Base-by-base conservation (phyloP, 2,888 invertebrate genomes). In the Silvanus unidentatus region DNA sequence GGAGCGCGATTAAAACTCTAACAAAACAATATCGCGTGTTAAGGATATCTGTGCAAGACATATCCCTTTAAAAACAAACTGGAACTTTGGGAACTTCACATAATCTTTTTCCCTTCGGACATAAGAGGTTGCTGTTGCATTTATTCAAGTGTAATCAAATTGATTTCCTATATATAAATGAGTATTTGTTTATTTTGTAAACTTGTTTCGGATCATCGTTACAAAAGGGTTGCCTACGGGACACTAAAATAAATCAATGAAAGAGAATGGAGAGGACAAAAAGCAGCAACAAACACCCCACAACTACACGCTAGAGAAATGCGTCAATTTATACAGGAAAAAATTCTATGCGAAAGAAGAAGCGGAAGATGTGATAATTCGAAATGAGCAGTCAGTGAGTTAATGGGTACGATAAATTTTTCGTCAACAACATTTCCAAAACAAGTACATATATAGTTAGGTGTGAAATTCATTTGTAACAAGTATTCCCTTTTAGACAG, bases 401-500 rank as follows among this genome's bases (percentile, higher is more conserved):
- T 64, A 65, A 66, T 65, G 64, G 49, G 47, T 28, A 49, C 62
- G 50, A 68, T 69, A 69, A 69, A 68, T 68, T 66, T 55, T 55
- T 57, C 58, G 60, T 58, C 60, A 63, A 63, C 60, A 62, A 56
- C 63, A 61, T 22, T 22, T 22, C 22, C 32, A 12, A 32, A 32
- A 32, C 12, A 64, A 64, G 22, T 22, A 22, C 22, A 5, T 5
- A 5, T 22, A 22, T 22, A 68, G 68, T 69, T n/a, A 65, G 68
- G 69, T 68, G 69, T 68, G 67, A 69, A 69, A 69, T 68, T 69
- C 68, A 68, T 68, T 67, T 65, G 66, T 22, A 22, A 22, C 22
- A 3, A n/a, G n/a, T n/a, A n/a, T n/a, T n/a, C n/a, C n/a, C n/a
- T n/a, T n/a, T n/a, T n/a, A 22, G 22, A 22, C 22, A 22, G 22